These are phyloP conservation scores for Sitta europaea DNA, from an alignment of 2,113 vertebrate genomes.

Conservation along the genomic window DNA sequence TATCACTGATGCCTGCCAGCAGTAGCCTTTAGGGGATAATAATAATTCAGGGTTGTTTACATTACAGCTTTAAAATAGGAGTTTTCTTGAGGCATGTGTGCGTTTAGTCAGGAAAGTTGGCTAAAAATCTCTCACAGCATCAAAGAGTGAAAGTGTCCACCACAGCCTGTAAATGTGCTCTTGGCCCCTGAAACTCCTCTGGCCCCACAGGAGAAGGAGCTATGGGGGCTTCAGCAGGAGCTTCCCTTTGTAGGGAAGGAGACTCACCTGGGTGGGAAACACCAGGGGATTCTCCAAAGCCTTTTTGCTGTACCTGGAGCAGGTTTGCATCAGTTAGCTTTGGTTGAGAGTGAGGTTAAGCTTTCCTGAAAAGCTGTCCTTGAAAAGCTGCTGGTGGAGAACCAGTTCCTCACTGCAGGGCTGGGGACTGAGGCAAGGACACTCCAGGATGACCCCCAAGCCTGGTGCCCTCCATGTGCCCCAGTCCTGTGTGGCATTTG, in stretches of 20 bases:
- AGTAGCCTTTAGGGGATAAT: constrained; percentile 57
- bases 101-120: constrained; percentile 27
- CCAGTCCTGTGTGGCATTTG: not conserved
- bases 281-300: not conserved
- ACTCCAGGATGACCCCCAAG: fast-evolving
- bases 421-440: not conserved
- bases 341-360: not conserved
- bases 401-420: not conserved
- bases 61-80: constrained; percentile 43
- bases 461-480: not conserved
- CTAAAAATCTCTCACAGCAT: not conserved
- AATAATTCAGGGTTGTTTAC: constrained; percentile 53
- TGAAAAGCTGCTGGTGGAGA: not conserved
- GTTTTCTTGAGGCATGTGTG: constrained; percentile 31
- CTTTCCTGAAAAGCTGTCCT: not conserved
- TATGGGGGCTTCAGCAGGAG: not conserved
- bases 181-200: not conserved
- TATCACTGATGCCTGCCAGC: constrained; percentile 55
- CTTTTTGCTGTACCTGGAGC: not conserved
- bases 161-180: not conserved
- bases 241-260: not conserved
- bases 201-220: not conserved
- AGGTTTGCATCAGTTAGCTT: not conserved
- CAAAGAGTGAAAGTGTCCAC: not conserved
- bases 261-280: not conserved